These are phyloP conservation scores for Stenodema calcarata DNA, from an alignment of 2,888 invertebrate genomes.

Conservation along the genomic window DNA sequence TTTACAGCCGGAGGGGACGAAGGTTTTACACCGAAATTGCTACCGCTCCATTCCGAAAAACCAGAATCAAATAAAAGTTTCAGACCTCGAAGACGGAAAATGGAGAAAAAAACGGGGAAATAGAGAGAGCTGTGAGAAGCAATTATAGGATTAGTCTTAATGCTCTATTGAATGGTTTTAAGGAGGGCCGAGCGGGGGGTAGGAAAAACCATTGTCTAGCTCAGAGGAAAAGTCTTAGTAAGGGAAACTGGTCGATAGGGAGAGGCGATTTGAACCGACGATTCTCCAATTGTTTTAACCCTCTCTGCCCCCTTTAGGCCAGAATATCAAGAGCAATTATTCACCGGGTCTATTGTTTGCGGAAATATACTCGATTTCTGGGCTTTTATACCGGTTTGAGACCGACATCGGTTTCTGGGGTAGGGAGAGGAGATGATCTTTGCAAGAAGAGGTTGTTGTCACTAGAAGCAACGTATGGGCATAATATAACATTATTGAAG, in stretches of 20 bases:
- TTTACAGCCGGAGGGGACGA: neutral
- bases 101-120: neutral
- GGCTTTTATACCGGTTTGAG: neutral
- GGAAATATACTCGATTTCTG: neutral
- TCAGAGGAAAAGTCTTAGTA: neutral
- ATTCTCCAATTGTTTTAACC: neutral
- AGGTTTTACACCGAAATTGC: neutral
- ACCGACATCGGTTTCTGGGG: neutral
- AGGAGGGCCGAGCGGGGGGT: neutral
- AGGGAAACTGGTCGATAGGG: neutral
- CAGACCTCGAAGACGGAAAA: neutral
- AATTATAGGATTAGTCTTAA: conserved; percentile 21
- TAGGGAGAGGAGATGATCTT: neutral
- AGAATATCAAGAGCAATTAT: neutral
- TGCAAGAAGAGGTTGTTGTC: neutral
- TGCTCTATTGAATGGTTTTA: conserved; percentile 1
- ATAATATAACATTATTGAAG: too few relatives aligned
- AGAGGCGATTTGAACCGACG: neutral
- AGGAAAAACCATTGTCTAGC: neutral
- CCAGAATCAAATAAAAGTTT: neutral
- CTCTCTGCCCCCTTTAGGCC: neutral
- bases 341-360: neutral
- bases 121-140: neutral
- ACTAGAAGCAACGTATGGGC: too few relatives aligned
- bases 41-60: neutral